Percentiles rank a stretch among this genome's conserved stretches.
Evolutionary conservation across 2,797 vertebrate species (phyloP).

Genomic region (Neosilurus mollespiculum): DNA sequence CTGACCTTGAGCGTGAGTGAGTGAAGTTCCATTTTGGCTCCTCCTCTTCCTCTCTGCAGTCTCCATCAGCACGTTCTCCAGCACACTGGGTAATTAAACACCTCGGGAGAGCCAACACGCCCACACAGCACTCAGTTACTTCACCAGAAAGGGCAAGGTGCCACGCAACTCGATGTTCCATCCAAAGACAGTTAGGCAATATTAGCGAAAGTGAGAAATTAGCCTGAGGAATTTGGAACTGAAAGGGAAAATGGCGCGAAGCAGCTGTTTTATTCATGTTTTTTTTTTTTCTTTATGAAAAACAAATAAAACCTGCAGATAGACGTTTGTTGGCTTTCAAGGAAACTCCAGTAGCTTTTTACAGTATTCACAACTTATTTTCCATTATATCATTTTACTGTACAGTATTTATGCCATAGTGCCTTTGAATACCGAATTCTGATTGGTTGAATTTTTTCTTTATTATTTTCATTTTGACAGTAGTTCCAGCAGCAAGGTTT

Average conservation of each 20-base stretch:
- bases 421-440: neutral
- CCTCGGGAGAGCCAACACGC: conserved; percentile 60
- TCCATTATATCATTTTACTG: neutral
- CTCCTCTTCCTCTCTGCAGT: conserved; percentile 60
- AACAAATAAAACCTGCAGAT: neutral
- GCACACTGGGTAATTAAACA: conserved; percentile 65
- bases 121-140: conserved; percentile 40
- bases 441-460: neutral
- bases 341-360: neutral
- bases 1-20: conserved; percentile 81
- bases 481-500: neutral
- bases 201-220: neutral
- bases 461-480: neutral
- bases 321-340: neutral
- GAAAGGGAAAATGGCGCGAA: neutral
- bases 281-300: neutral
- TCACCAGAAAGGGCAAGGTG: conserved; percentile 10
- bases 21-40: conserved; percentile 68
- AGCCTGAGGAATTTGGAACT: neutral
- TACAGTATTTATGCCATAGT: neutral
- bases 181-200: neutral
- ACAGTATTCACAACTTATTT: neutral
- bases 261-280: neutral
- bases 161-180: conserved; percentile 4
- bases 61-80: conserved; percentile 71